A percentile compares a stretch with the other conserved stretches of the same genome.
phyloP scores from a whole-genome alignment of 1,140 invertebrate species.

The Magallana ariakensis region DNA sequence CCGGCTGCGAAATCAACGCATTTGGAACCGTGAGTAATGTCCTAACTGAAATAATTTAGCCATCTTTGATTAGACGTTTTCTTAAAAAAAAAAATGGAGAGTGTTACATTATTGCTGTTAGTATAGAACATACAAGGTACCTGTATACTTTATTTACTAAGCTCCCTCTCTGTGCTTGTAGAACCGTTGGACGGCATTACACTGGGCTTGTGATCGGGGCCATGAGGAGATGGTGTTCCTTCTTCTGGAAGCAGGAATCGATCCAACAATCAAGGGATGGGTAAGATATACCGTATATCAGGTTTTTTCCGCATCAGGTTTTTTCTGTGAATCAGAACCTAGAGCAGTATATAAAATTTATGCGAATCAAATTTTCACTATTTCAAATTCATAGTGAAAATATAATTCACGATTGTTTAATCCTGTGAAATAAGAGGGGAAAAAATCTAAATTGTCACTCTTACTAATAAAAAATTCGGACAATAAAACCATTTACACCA shows the following conservation, averaged over 20 bases:
- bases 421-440: too few relatives aligned
- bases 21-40: slow-evolving; percentile 74
- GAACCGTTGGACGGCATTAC: slow-evolving; percentile 79
- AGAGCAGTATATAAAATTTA: too few relatives aligned
- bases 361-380: too few relatives aligned
- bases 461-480: too few relatives aligned
- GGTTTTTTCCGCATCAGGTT: too few relatives aligned
- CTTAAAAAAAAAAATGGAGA: not conserved
- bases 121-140: not conserved
- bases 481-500: too few relatives aligned
- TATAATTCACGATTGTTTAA: too few relatives aligned
- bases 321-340: too few relatives aligned
- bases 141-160: not conserved
- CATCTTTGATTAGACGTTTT: too few relatives aligned
- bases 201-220: slow-evolving; percentile 79
- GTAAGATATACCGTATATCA: slow-evolving; percentile 55
- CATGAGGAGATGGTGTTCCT: slow-evolving; percentile 76
- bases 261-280: slow-evolving; percentile 68
- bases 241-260: slow-evolving; percentile 71
- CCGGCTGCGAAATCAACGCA: slow-evolving; percentile 75
- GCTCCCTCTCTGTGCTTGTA: slow-evolving; percentile 61
- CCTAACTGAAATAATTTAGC: too few relatives aligned
- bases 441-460: too few relatives aligned
- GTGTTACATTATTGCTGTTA: not conserved
- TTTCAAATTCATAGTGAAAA: too few relatives aligned